phyloP scores from a whole-genome alignment of 1,140 invertebrate species.

The Drosophila sulfurigaster region DNA sequence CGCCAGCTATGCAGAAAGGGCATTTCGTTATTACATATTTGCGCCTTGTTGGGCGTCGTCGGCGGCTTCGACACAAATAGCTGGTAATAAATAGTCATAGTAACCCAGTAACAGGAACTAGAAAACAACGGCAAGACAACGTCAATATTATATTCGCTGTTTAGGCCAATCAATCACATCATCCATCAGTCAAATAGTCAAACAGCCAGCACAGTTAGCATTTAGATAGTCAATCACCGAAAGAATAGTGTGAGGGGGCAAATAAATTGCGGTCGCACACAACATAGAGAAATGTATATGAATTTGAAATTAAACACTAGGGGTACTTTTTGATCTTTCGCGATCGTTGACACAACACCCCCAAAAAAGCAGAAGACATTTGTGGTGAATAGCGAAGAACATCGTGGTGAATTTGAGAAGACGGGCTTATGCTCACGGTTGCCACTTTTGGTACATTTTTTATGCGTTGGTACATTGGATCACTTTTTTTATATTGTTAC shows the following conservation, averaged over 20 bases:
- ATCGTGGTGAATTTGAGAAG: too few species aligned
- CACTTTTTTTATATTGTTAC: too few species aligned
- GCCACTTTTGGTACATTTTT: too few species aligned
- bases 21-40: conserved; percentile 46
- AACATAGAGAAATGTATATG: too few species aligned
- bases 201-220: conserved; percentile 21
- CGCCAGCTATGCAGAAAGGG: conserved; percentile 37
- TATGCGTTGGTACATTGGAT: too few species aligned
- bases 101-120: conserved; percentile 38
- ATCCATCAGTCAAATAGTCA: conserved; percentile 60
- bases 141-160: conserved; percentile 56
- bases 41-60: conserved; percentile 21
- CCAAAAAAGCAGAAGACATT: too few species aligned
- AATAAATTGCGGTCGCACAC: too few species aligned
- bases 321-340: too few species aligned
- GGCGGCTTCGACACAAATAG: conserved; percentile 48
- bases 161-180: conserved; percentile 71
- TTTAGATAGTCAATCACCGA: conserved; percentile 19
- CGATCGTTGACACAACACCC: too few species aligned
- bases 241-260: background rate
- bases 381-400: too few species aligned
- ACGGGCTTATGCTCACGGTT: too few species aligned
- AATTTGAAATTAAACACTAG: too few species aligned
- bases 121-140: conserved; percentile 17
- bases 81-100: conserved; percentile 74